Percentiles rank a stretch among this genome's conserved stretches.
phyloP scores from a whole-genome alignment of 2,888 invertebrate species.

The Heterodera filipjevi region DNA sequence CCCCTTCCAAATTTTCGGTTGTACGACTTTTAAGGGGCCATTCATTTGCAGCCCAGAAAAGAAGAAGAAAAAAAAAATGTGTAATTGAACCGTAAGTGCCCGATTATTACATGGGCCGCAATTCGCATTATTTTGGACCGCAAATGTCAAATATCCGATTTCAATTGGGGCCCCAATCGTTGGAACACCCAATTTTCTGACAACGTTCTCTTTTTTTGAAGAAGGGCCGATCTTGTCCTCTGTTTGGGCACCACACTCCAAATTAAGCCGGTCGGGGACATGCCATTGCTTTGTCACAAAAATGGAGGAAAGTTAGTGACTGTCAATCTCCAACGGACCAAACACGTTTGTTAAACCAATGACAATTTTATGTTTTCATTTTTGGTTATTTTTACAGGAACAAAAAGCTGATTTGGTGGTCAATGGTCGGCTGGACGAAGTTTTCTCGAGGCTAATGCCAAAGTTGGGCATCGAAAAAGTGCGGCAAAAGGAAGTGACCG shows the following conservation, averaged over 20 bases:
- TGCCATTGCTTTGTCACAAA: slow-evolving; percentile 83
- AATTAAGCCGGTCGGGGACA: slow-evolving; percentile 92
- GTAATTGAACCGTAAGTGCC: too few relatives aligned
- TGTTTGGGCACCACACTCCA: slow-evolving; percentile 95
- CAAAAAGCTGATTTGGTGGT: slow-evolving; percentile 54
- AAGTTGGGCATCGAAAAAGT: background rate
- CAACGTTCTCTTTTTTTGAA: slow-evolving; percentile 70
- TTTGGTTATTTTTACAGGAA: slow-evolving; percentile 46
- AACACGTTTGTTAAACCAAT: slow-evolving; percentile 75
- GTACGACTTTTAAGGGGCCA: too few relatives aligned
- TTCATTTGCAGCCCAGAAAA: too few relatives aligned
- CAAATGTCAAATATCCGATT: too few relatives aligned
- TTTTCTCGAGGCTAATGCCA: slow-evolving; percentile 29
- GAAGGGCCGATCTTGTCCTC: slow-evolving; percentile 87
- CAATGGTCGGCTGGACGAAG: slow-evolving; percentile 55
- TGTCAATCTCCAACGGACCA: slow-evolving; percentile 95
- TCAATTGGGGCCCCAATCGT: too few relatives aligned
- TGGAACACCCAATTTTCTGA: too few relatives aligned
- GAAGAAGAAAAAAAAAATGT: too few relatives aligned
- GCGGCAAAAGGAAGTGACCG: slow-evolving; percentile 15
- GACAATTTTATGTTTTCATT: background rate
- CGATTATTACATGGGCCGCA: too few relatives aligned
- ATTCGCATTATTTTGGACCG: too few relatives aligned
- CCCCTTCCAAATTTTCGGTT: too few relatives aligned
- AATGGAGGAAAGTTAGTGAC: slow-evolving; percentile 86